Evolutionary conservation across 2,888 invertebrate genomes (phyloP), one percentile per base, ranked within the genome.

Genomic region (Polydrusus cervinus): DNA sequence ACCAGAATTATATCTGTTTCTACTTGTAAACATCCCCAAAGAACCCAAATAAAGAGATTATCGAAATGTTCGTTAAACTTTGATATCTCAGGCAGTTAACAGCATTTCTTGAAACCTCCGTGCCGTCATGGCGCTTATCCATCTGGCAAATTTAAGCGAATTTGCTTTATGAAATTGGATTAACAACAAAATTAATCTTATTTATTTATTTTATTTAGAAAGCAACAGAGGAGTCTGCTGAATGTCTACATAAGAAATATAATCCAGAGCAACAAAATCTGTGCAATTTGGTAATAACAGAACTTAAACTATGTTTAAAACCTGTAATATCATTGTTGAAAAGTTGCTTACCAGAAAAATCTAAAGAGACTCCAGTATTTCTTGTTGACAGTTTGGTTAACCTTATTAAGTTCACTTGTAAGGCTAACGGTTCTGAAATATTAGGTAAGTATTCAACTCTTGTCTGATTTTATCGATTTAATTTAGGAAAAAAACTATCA

Each of bases 281-380:
- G 1, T 69, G 69, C 34, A 14, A 47, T 34, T 60, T 30, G 5
- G 25, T 25, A 5, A 25, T 25, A 25, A 60, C 13, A 14, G 13
- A 45, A 10, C 49, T 69, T 10, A 9, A 25, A n/a, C 13, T 11
- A 14, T 69, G 69, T 61, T 9, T 47, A n/a, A 3, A 14, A 16
- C 25, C n/a, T 6, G 10, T 18, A 11, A 60, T 10, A 30, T n/a
- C 16, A 0, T 3, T 61, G 14, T 16, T 60, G 43, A 18, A 69
- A 13, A 13, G 20, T 10, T 69, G 69, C 20, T 11, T 69, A 8
- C 47, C 61, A 10, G 10, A 1, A n/a, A 30, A 45, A 61, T 69
- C 69, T 0, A 47, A 45, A 43, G n/a, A 43, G 1, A 43, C 43
- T 43, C 43, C 43, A n/a, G 43, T n/a, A 43, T 43, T 43, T 43